Conservation (phyloP, 2,888 invertebrate genomes). For the Diaphora mendica region DNA sequence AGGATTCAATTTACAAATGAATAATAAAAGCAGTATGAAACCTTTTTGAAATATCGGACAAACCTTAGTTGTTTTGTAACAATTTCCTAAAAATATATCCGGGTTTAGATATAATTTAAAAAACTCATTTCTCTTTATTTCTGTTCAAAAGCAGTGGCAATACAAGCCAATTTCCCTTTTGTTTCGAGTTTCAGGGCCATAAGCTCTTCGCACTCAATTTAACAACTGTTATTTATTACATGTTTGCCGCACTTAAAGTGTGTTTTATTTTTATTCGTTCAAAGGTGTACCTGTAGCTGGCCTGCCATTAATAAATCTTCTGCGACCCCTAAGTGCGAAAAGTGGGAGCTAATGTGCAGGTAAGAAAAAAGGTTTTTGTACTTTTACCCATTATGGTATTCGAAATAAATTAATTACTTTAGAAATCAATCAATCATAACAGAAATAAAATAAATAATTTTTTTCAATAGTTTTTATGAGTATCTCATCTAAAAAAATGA, state of each 20-base stretch:
- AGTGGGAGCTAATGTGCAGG: slow-evolving; percentile 66
- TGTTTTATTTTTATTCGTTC: slow-evolving; percentile 72
- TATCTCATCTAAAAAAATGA: no score
- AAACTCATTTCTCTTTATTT: slow-evolving; percentile 36
- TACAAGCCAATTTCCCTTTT: slow-evolving; percentile 64
- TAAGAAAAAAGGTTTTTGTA: slow-evolving; percentile 58
- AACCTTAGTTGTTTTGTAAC: not conserved
- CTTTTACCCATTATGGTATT: slow-evolving; percentile 42
- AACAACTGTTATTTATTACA: slow-evolving; percentile 82
- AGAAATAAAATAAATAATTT: no score
- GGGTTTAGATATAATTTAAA: slow-evolving; percentile 16
- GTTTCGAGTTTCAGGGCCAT: slow-evolving; percentile 74
- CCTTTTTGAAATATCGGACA: not conserved
- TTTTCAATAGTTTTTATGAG: no score
- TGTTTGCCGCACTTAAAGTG: slow-evolving; percentile 76
- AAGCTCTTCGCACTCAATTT: slow-evolving; percentile 83
- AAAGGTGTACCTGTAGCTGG: slow-evolving; percentile 64
- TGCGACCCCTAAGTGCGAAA: slow-evolving; percentile 70
- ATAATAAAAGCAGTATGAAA: not conserved
- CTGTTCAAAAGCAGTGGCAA: slow-evolving; percentile 49
- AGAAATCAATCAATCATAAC: no score
- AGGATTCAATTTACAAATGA: not conserved
- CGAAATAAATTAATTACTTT: slow-evolving; percentile 22
- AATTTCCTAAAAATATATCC: slow-evolving; percentile 8
- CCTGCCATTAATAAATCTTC: slow-evolving; percentile 67